Percentiles rank a stretch among this genome's conserved stretches.
phyloP scores from a whole-genome alignment of 2,888 invertebrate species.

The Ichneumoninae sp. region DNA sequence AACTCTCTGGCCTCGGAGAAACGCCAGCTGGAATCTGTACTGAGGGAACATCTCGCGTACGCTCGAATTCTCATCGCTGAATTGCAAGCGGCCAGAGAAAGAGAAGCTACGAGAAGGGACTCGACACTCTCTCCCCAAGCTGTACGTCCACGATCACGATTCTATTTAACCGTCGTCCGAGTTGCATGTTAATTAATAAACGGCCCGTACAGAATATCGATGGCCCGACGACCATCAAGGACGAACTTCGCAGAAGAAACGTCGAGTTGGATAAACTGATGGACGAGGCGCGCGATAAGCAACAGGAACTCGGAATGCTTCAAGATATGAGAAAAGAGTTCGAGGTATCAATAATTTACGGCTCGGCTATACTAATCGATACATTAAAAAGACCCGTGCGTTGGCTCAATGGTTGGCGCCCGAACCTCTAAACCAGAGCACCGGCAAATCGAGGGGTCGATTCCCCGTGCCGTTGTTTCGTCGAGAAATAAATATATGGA shows the following conservation, averaged over 20 bases:
- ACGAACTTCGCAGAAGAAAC: conserved; percentile 62
- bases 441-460: too few species aligned
- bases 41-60: conserved; percentile 64
- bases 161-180: not conserved
- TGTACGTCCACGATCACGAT: conserved; percentile 12
- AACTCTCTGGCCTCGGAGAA: conserved; percentile 68
- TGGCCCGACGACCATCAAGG: conserved; percentile 47
- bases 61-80: conserved; percentile 65
- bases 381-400: too few species aligned
- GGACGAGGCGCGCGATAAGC: conserved; percentile 62
- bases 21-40: conserved; percentile 65
- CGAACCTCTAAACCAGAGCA: too few species aligned
- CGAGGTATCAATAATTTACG: conserved; percentile 52
- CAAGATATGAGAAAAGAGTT: conserved; percentile 68
- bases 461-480: too few species aligned
- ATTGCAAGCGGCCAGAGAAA: conserved; percentile 70
- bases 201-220: conserved; percentile 47
- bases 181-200: conserved; percentile 8
- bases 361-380: not conserved
- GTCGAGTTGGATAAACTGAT: conserved; percentile 61
- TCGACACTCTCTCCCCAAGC: conserved; percentile 13
- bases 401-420: too few species aligned
- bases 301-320: conserved; percentile 64
- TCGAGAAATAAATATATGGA: too few species aligned
- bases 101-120: conserved; percentile 37